Base-by-base conservation (phyloP, 1,140 invertebrate genomes). In the Lysiphlebus fabarum region DNA sequence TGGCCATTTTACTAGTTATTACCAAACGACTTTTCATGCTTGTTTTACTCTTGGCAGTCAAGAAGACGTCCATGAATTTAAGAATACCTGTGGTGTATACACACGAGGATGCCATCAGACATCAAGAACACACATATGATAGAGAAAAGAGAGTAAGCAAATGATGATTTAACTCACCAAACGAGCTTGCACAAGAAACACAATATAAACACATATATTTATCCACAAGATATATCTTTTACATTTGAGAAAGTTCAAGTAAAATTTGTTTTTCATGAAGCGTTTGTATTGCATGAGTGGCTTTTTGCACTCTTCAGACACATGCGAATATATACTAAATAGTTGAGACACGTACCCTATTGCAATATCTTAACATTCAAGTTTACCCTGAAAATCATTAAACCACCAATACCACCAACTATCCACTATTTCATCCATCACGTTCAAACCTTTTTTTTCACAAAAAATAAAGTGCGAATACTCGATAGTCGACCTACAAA, bases 271-370 rank as follows among this genome's bases (percentile, higher is more conserved):
- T 67, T 65, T 63, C 61, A 51, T 33, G 40, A 41, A 59, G 62
- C 62, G 59, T 69, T 66, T 68, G 65, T 61, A 62, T 68, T 67
- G 63, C 63, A 64, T 62, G 63, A 53, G 53, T 56, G 63, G 56
- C 56, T 45, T 56, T 48, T 42, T 55, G 59, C 17, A 26, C 17
- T 26, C 53, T 59, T 53, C 42, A 60, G 50, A 60, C 51, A 54
- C 50, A 45, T 14, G 37, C 10, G 54, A 34, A 47, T 12, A 34
- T 12, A 34, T 33, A 37, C 33, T 47, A 44, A 37, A 54, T 50
- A 49, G 53, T 48, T 11, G 45, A 60, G 37, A 37, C 58, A 60
- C 53, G 53, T 60, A 60, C 26, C 53, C 51, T 44, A 55, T 60
- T 60, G 58, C 37, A 14, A 50, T 58, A 37, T 42, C 53, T 42